Conservation (phyloP, 1,140 invertebrate genomes). For the Acromyrmex echinatior region DNA sequence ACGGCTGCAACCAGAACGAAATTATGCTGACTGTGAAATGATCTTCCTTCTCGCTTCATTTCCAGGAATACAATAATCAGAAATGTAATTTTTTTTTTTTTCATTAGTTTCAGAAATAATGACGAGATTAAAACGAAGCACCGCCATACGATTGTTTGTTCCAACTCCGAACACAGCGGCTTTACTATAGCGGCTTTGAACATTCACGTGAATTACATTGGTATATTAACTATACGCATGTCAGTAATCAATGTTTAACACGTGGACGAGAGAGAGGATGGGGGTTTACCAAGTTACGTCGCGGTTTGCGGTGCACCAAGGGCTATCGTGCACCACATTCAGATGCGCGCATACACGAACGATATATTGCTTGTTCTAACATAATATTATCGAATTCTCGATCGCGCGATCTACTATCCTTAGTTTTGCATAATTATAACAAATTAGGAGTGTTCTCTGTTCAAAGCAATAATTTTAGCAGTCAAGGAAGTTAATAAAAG, state of each 20-base stretch:
- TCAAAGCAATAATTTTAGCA: slow-evolving; percentile 12
- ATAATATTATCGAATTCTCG: slow-evolving; percentile 59
- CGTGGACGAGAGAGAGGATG: slow-evolving; percentile 57
- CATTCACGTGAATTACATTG: slow-evolving; percentile 59
- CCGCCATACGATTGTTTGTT: not conserved
- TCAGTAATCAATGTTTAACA: slow-evolving; percentile 78
- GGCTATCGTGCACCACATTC: slow-evolving; percentile 75
- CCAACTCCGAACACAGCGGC: not conserved
- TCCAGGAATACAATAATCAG: not conserved
- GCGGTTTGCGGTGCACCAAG: slow-evolving; percentile 74
- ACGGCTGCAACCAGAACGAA: not conserved
- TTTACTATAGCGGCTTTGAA: slow-evolving; percentile 10
- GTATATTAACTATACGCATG: slow-evolving; percentile 76
- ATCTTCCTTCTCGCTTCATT: not conserved
- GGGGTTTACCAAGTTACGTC: slow-evolving; percentile 74
- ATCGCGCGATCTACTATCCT: not conserved
- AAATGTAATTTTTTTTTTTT: not conserved
- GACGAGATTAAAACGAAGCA: not conserved
- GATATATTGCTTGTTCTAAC: slow-evolving; percentile 58
- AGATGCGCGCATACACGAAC: slow-evolving; percentile 65
- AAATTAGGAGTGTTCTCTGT: not conserved
- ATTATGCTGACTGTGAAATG: not conserved
- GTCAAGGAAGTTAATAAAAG: not conserved
- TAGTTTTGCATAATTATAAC: not conserved
- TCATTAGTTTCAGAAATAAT: not conserved